Base-by-base conservation (phyloP, 2,113 vertebrate species). In the Leucopternis melanops region DNA sequence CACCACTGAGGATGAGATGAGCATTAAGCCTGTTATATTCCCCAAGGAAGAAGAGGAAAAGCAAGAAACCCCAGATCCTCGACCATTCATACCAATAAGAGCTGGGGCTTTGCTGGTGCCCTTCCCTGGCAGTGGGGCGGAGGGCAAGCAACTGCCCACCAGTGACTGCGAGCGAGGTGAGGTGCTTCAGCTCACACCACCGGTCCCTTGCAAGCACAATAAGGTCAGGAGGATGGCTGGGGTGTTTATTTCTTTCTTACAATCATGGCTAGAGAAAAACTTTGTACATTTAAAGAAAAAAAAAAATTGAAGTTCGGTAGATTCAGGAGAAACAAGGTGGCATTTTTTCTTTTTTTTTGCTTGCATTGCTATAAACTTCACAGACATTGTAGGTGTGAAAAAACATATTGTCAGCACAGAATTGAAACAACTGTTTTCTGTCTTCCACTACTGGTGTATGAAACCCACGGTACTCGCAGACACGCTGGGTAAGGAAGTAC, bases 61-160 rank as follows among this genome's bases (percentile, higher is more conserved):
- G 32, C 21, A 81, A 82, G n/a, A 42, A 62, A 87, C 11, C 5
- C 15, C 44, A 38, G 29, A 20, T 63, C 26, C 73, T 47, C n/a
- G 11, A 16, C 8, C 10, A 0, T 59, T 45, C 6, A 1, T 22
- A 55, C 7, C 17, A 50, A 0, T 5, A 73, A 40, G 17, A 61
- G 11, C 26, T 0, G 0, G 27, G 49, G 25, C 29, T 58, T 13
- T 83, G 44, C 62, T 47, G 34, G 15, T 65, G 29, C 58, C 47
- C 31, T 54, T 79, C 25, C 42, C 57, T 5, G 3, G 9, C 22
- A 11, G 32, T 0, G 1, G 13, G 49, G 31, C 70, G 36, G 44
- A 81, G 14, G 32, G 11, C 47, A 54, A 73, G 17, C 10, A 78
- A 19, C 50, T 63, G 32, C 29, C 34, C 69, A 54, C 40, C 13